phyloP scores from a whole-genome alignment of 2,888 invertebrate species.

The Aproaerema taeniolella region DNA sequence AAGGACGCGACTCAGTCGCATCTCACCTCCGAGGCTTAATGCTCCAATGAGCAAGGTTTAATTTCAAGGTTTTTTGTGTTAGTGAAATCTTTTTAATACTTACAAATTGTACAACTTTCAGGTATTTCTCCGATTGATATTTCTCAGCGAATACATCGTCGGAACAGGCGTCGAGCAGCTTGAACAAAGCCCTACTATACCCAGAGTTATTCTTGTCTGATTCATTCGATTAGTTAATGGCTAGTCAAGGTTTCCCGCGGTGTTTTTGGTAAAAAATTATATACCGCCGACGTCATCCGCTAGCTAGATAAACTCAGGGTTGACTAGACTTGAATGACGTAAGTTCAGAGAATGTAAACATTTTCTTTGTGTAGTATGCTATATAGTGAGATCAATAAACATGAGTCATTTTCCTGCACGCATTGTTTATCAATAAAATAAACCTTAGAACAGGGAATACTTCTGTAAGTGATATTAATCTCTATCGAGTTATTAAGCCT shows the following conservation, averaged over 20 bases:
- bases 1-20: not conserved
- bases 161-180: not conserved
- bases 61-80: slow-evolving; percentile 30
- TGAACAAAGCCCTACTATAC: slow-evolving; percentile 3
- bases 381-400: too few species aligned
- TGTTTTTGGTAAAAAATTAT: slow-evolving; percentile 26
- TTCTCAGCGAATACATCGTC: not conserved
- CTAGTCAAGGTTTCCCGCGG: slow-evolving; percentile 11
- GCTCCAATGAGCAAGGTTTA: slow-evolving; percentile 34
- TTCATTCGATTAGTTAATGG: slow-evolving; percentile 16
- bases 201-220: slow-evolving; percentile 10
- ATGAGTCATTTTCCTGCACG: too few species aligned
- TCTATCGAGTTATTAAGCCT: too few species aligned
- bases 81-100: slow-evolving; percentile 17
- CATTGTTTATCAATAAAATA: too few species aligned
- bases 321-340: not conserved
- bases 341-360: too few species aligned
- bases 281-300: slow-evolving; percentile 1
- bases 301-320: too few species aligned
- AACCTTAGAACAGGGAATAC: too few species aligned
- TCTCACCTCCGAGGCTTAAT: slow-evolving; percentile 13
- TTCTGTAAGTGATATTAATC: too few species aligned
- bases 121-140: too few species aligned
- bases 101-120: too few species aligned
- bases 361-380: too few species aligned